These are phyloP conservation scores for Heliopora coerulea DNA, from an alignment of 92 coral and sea anemone genomes.

Conservation along the genomic window DNA sequence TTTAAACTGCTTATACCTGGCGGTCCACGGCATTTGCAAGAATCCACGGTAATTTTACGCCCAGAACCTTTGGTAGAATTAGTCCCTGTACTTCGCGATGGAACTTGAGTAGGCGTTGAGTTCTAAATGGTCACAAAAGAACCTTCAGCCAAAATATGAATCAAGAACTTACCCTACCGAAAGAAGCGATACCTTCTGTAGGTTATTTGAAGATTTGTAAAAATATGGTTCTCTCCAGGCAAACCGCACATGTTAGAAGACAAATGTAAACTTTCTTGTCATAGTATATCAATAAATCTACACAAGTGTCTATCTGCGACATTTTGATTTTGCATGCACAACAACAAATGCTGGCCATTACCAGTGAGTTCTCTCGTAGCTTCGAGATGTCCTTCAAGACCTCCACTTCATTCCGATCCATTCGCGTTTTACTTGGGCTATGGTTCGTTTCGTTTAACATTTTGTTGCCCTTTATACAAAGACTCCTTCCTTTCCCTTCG, in stretches of 20 bases:
- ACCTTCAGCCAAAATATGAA: conserved; percentile 36
- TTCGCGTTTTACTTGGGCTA: no score
- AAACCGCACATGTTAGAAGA: neutral
- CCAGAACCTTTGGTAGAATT: neutral
- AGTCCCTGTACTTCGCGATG: conserved; percentile 21
- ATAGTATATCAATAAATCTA: neutral
- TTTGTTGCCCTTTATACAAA: no score
- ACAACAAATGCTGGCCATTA: conserved; percentile 32
- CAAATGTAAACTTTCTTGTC: neutral
- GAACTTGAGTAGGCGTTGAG: conserved; percentile 42
- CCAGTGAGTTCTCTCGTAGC: conserved; percentile 25
- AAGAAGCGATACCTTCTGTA: conserved; percentile 2
- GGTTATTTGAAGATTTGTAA: neutral
- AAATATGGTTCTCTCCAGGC: neutral
- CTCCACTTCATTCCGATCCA: no score
- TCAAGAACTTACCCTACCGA: conserved; percentile 24
- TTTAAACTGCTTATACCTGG: conserved; percentile 34
- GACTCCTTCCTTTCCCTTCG: no score
- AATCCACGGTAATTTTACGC: neutral
- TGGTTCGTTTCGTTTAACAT: no score
- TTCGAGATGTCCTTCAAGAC: no score
- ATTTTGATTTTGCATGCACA: conserved; percentile 25
- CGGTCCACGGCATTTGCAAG: conserved; percentile 34
- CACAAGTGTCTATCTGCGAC: conserved; percentile 15
- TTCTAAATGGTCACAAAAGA: conserved; percentile 44